Conservation (phyloP, 2,888 invertebrate species). For the Agonopterix arenella region DNA sequence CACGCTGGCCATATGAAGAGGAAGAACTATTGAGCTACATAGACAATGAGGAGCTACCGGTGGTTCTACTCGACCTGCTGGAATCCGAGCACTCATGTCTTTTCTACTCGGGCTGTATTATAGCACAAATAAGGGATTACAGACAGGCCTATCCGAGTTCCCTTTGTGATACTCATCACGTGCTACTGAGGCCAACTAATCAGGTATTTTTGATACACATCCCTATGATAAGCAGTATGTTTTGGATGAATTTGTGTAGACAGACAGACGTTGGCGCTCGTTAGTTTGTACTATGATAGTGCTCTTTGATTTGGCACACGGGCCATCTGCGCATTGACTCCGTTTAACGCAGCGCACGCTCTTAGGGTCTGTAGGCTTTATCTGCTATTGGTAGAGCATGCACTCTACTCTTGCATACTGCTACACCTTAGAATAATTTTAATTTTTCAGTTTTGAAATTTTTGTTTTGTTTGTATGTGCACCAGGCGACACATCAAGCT, state of each 20-base stretch:
- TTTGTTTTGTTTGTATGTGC: no score
- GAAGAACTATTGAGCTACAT: slow-evolving; percentile 91
- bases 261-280: no score
- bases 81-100: slow-evolving; percentile 90
- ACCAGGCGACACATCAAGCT: no score
- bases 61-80: slow-evolving; percentile 88
- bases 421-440: no score
- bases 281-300: no score
- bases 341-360: no score
- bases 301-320: no score
- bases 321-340: no score
- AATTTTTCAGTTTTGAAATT: no score
- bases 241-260: background rate
- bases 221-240: background rate
- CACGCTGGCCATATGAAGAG: slow-evolving; percentile 92
- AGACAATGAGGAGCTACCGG: slow-evolving; percentile 93
- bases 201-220: slow-evolving; percentile 77
- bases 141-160: slow-evolving; percentile 87
- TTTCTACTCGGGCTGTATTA: slow-evolving; percentile 94
- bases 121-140: slow-evolving; percentile 93
- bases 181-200: slow-evolving; percentile 90
- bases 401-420: no score
- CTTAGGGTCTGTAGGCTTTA: no score
- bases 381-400: no score
- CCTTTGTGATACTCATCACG: slow-evolving; percentile 90